Evolutionary conservation across 2,888 invertebrate species (phyloP).

Genomic region (Diaprepes abbreviatus): DNA sequence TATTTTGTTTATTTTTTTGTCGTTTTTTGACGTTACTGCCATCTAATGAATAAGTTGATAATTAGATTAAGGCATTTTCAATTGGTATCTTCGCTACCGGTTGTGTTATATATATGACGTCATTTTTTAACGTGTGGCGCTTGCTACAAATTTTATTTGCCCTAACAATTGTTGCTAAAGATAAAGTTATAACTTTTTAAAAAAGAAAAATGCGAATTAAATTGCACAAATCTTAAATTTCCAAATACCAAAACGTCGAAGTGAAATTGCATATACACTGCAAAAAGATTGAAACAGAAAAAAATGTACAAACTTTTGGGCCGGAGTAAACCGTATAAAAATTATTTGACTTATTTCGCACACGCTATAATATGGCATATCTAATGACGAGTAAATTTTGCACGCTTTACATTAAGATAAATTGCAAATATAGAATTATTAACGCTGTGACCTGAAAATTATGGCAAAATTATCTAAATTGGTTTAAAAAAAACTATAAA

Average conservation of each 20-base stretch:
- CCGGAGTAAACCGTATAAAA: no score
- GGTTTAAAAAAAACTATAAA: conserved; percentile 10
- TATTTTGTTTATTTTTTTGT: conserved; percentile 34
- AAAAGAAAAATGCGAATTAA: background rate
- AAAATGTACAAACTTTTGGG: no score
- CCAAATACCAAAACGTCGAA: background rate
- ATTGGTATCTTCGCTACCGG: background rate
- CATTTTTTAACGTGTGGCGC: background rate
- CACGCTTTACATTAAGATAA: background rate
- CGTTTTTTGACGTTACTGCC: conserved; percentile 1
- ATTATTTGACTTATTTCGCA: background rate
- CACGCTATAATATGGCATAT: no score
- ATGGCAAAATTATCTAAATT: background rate
- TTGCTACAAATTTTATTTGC: background rate
- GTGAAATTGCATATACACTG: background rate
- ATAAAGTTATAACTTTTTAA: no score
- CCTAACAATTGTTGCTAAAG: background rate
- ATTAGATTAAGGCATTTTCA: background rate
- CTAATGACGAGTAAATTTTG: background rate
- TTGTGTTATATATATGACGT: background rate
- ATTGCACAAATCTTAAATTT: background rate
- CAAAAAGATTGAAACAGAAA: background rate
- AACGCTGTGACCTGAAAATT: background rate
- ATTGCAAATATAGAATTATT: background rate
- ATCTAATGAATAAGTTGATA: background rate